Base-by-base conservation (phyloP, 2,888 invertebrate species). In the Papilio gigon region DNA sequence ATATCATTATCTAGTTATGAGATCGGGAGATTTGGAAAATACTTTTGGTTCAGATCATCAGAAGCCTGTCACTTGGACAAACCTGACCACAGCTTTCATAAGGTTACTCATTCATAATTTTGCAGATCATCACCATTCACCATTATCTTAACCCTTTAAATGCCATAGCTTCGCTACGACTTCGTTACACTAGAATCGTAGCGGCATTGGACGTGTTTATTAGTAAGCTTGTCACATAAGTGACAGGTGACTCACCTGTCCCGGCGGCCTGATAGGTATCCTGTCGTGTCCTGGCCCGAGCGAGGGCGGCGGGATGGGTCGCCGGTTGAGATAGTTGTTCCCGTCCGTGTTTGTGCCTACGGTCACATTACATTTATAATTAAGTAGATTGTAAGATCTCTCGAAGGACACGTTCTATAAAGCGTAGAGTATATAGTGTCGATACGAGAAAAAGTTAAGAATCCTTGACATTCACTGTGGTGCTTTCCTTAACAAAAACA, bases 261-360 rank as follows among this genome's bases (percentile, higher is more conserved):
- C 92, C 42, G 97, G 97, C 66, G 97, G 97, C 75, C 96, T 93
- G 79, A 96, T 95, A 9, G 97, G 97, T 80, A 97, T 97, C 77
- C 97, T 92, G 81, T 97, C 97, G 81, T 96, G 96, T 0, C 95
- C 95, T 0, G 96, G 96, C 78, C 96, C 95, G 71, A 96, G 90
- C 70, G 96, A 96, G 0, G 97, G 97, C 17, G 96, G 96, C n/a
- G 96, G 96, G 74, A 96, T 95, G 0, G 96, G 96, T 74, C 97
- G 93, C 72, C 96, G 90, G 82, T 95, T 95, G 74, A 94, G 94
- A 80, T 94, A 95, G 77, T 93, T 93, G 76, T 85, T 92, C 76
- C 92, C 90, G 75, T 94, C 94, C 61, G 94, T 93, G 83, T 94
- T 94, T 53, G 94, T 94, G 85, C 92, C 92, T 92, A 87, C 30